These are phyloP conservation scores for Anolis apletophallus DNA, from an alignment of 2,797 vertebrate species.

Conservation along the genomic window DNA sequence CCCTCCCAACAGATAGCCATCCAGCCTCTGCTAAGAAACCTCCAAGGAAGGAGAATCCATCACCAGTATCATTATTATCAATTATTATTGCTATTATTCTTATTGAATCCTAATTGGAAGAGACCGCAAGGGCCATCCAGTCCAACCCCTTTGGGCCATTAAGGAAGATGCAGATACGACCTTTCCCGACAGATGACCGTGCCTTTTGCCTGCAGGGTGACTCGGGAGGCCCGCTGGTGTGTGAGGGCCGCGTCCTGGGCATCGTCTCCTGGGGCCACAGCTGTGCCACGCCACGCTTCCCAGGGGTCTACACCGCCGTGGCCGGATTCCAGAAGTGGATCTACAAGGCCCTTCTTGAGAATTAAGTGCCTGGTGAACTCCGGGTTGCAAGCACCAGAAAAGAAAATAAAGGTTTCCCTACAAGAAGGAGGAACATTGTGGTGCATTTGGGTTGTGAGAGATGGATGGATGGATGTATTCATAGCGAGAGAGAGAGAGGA, in stretches of 20 bases:
- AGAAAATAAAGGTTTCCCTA: not conserved
- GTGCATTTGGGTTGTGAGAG: not conserved
- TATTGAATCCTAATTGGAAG: too few species aligned
- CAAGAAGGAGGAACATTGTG: not conserved
- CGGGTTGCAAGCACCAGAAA: not conserved
- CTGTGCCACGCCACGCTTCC: constrained; percentile 79
- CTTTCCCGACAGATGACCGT: too few species aligned
- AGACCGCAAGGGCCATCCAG: too few species aligned
- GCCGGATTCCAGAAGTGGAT: constrained; percentile 84
- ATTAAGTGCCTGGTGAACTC: not conserved
- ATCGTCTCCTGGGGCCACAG: constrained; percentile 85
- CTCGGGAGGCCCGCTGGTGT: constrained; percentile 85
- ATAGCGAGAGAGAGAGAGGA: too few species aligned
- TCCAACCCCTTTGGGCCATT: too few species aligned
- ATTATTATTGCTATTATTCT: too few species aligned
- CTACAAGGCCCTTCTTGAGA: constrained; percentile 74
- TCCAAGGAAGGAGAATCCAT: too few species aligned
- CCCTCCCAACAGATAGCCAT: too few species aligned
- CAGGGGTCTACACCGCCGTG: constrained; percentile 84
- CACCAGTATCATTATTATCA: too few species aligned
- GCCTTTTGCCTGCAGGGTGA: constrained; percentile 77
- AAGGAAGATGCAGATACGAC: too few species aligned
- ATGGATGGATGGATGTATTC: too few species aligned
- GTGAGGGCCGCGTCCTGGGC: constrained; percentile 82
- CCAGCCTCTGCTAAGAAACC: too few species aligned